phyloP scores from a whole-genome alignment of 2,113 vertebrate genomes.

The Bos javanicus region DNA sequence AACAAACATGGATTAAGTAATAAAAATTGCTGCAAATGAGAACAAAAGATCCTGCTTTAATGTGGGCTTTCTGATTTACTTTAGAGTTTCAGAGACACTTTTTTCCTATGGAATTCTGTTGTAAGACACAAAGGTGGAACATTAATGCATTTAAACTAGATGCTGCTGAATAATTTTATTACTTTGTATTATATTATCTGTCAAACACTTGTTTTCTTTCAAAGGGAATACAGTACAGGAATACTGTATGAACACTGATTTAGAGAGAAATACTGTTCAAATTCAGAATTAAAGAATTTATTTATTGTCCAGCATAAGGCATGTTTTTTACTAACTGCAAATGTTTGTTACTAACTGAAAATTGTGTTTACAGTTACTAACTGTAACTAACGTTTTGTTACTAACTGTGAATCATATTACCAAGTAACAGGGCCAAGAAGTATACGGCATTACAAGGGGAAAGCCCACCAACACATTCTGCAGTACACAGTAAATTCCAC shows the following conservation, averaged over 20 bases:
- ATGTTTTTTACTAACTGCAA: background rate
- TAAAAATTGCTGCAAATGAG: background rate
- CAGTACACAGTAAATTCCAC: conserved; percentile 6
- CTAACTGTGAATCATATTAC: background rate
- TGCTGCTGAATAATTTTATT: background rate
- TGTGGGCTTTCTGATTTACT: background rate
- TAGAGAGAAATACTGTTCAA: background rate
- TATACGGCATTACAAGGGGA: background rate
- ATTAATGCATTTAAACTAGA: background rate
- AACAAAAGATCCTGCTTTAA: background rate
- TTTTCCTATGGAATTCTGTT: background rate
- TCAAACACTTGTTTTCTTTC: background rate
- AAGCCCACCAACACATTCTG: background rate
- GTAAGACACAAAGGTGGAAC: background rate
- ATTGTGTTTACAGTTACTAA: background rate
- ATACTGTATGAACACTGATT: background rate
- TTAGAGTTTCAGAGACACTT: background rate
- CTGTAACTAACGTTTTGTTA: background rate
- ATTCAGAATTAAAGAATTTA: background rate
- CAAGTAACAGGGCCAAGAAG: background rate
- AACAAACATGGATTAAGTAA: background rate
- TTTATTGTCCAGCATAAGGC: background rate
- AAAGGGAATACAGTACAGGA: background rate
- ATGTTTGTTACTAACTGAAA: background rate
- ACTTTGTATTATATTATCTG: background rate